These are phyloP conservation scores for Enteromius treurensis DNA, from an alignment of 2,797 vertebrate species.

Conservation along the genomic window DNA sequence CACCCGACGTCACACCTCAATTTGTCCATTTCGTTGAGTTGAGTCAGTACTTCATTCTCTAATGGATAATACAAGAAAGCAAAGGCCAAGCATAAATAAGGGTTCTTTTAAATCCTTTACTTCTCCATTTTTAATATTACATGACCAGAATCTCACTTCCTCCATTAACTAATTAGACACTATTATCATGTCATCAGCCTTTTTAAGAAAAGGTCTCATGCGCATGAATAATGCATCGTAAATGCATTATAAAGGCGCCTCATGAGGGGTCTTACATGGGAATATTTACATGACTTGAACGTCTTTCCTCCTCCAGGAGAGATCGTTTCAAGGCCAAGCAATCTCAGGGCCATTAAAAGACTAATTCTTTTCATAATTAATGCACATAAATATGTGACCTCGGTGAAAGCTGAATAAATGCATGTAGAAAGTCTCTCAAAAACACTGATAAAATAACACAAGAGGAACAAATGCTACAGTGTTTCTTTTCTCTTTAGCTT, in stretches of 20 bases:
- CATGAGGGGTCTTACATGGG: slow-evolving; percentile 16
- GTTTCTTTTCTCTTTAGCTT: background rate
- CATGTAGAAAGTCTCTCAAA: background rate
- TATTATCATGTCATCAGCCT: slow-evolving; percentile 66
- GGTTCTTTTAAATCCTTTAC: slow-evolving; percentile 59
- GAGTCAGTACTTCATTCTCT: slow-evolving; percentile 9
- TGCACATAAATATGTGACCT: slow-evolving; percentile 29
- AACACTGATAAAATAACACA: slow-evolving; percentile 14
- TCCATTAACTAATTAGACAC: slow-evolving; percentile 76
- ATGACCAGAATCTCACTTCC: slow-evolving; percentile 63
- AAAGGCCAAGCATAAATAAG: slow-evolving; percentile 51
- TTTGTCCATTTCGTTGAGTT: slow-evolving; percentile 18
- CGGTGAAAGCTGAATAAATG: slow-evolving; percentile 8
- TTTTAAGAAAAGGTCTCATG: slow-evolving; percentile 33
- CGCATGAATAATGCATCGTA: slow-evolving; percentile 65
- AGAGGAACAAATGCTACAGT: background rate
- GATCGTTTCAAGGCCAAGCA: slow-evolving; percentile 38
- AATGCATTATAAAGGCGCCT: slow-evolving; percentile 53
- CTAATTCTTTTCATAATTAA: slow-evolving; percentile 35
- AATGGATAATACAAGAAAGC: slow-evolving; percentile 1
- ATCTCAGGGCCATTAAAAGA: slow-evolving; percentile 54
- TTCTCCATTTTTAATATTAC: slow-evolving; percentile 44
- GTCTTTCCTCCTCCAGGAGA: slow-evolving; percentile 28
- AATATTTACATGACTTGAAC: slow-evolving; percentile 42
- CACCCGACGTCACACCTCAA: background rate